These are phyloP conservation scores for Forbesichthys agassizii DNA, from an alignment of 2,113 vertebrate species.

Conservation along the genomic window DNA sequence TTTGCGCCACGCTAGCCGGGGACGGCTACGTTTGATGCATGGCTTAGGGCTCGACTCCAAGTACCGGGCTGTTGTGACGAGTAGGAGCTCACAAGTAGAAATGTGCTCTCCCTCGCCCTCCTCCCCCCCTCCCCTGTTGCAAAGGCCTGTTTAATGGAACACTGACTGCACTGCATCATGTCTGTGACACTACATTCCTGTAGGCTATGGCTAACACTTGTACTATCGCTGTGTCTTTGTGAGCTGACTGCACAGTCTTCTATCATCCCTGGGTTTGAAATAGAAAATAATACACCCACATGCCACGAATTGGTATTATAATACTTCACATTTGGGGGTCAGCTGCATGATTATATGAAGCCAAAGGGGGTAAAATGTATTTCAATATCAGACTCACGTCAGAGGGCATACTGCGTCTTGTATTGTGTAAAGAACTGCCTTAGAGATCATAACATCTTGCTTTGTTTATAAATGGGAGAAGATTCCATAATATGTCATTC, in stretches of 20 bases:
- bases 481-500: background rate
- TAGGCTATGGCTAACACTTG: background rate
- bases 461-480: background rate
- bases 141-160: background rate
- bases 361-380: too few species aligned
- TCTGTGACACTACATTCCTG: background rate
- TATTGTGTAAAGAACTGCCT: background rate
- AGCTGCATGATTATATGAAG: background rate
- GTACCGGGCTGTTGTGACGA: too few species aligned
- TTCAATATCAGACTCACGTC: too few species aligned
- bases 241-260: background rate
- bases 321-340: background rate
- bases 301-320: background rate
- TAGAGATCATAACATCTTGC: background rate
- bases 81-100: background rate
- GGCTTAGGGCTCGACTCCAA: too few species aligned
- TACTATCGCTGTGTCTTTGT: background rate
- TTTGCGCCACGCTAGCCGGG: too few species aligned
- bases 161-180: slow-evolving; percentile 10
- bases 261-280: too few species aligned
- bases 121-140: background rate
- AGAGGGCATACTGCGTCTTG: background rate
- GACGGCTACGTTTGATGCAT: too few species aligned
- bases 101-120: background rate
- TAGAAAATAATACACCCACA: too few species aligned